A percentile compares a stretch with the other conserved stretches of the same genome.
phyloP scores from a whole-genome alignment of 2,797 vertebrate species.

The Xiphophorus birchmanni region DNA sequence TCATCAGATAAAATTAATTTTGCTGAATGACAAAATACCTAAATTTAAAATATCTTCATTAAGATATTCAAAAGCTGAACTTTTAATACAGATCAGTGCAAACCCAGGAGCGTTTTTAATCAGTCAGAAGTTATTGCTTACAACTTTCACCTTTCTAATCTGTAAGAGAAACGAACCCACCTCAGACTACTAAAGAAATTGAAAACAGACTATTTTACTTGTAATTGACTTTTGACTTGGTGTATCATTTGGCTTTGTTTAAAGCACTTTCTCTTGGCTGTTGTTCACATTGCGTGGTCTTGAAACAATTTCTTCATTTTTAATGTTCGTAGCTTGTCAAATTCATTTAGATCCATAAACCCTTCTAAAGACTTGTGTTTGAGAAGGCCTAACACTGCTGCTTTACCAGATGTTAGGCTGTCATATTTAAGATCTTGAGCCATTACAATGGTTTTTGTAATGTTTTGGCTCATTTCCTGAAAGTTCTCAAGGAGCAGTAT shows the following conservation, averaged over 20 bases:
- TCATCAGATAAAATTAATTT: neutral
- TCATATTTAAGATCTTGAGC: slow-evolving; percentile 45
- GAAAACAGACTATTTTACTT: slow-evolving; percentile 41
- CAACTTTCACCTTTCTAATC: slow-evolving; percentile 49
- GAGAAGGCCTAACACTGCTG: slow-evolving; percentile 49
- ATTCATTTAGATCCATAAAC: slow-evolving; percentile 66
- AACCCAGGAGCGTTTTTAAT: slow-evolving; percentile 1
- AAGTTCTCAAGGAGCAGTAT: slow-evolving; percentile 43
- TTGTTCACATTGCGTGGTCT: slow-evolving; percentile 57
- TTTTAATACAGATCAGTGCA: neutral
- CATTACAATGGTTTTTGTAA: slow-evolving; percentile 57
- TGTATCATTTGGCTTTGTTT: slow-evolving; percentile 51
- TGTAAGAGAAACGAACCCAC: slow-evolving; percentile 54
- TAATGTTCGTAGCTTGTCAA: slow-evolving; percentile 63
- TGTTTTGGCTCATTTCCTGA: slow-evolving; percentile 57
- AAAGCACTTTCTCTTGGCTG: slow-evolving; percentile 68
- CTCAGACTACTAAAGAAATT: slow-evolving; percentile 51
- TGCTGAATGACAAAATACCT: neutral
- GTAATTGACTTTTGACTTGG: slow-evolving; percentile 70
- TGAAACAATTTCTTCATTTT: slow-evolving; percentile 63
- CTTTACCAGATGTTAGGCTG: slow-evolving; percentile 68
- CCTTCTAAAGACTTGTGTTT: slow-evolving; percentile 53
- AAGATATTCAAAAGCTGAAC: neutral
- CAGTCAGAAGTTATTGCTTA: neutral
- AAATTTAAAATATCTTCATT: neutral